phyloP scores from a whole-genome alignment of 2,113 vertebrate species.

The Garra rufa region DNA sequence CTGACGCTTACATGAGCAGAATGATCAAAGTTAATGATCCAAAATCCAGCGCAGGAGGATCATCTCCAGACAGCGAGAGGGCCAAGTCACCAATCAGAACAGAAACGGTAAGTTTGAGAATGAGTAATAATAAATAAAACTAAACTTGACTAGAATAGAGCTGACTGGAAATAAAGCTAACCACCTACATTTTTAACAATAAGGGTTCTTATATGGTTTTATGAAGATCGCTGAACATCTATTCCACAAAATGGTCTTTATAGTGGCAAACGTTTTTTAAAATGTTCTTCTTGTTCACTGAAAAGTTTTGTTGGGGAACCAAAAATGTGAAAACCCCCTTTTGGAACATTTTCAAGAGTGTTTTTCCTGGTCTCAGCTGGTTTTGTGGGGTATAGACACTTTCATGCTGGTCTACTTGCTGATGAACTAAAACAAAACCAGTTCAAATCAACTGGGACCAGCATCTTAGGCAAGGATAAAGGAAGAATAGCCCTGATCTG shows the following conservation, averaged over 20 bases:
- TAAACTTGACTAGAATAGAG: too few relatives aligned
- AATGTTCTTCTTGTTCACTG: not conserved
- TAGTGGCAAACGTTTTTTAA: not conserved
- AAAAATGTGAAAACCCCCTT: not conserved
- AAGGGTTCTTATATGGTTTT: not conserved
- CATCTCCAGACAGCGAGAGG: slow-evolving; percentile 79
- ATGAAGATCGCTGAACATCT: not conserved
- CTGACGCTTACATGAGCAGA: slow-evolving; percentile 89
- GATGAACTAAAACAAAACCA: not conserved
- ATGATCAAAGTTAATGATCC: slow-evolving; percentile 93
- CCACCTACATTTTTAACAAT: too few relatives aligned
- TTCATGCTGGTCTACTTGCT: not conserved
- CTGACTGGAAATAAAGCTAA: too few relatives aligned
- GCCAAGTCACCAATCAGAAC: slow-evolving; percentile 74
- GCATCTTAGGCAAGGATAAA: not conserved
- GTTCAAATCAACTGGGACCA: not conserved
- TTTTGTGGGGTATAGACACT: not conserved
- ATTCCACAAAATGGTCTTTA: not conserved
- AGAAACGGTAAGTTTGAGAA: slow-evolving; percentile 81
- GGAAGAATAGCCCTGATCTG: slow-evolving; percentile 18
- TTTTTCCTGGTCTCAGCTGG: not conserved
- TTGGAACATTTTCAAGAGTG: too few relatives aligned
- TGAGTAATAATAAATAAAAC: too few relatives aligned
- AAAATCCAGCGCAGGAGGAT: slow-evolving; percentile 70
- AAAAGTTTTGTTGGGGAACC: not conserved